Base-by-base conservation (phyloP, 2,797 vertebrate genomes). In the Sebastes cheni region DNA sequence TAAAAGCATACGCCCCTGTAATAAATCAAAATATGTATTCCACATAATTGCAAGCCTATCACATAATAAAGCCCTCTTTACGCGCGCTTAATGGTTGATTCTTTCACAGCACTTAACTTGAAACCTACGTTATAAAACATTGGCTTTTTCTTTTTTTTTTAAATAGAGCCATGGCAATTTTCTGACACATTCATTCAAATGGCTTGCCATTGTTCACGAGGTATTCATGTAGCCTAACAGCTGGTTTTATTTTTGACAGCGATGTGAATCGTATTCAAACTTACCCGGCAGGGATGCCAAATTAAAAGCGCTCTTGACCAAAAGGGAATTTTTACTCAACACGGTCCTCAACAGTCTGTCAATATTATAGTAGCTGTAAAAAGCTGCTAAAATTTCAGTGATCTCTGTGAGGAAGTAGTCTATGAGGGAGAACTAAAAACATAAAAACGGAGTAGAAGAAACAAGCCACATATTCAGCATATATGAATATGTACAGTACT, bases 211-310 rank as follows among this genome's bases (percentile, higher is more conserved):
- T 92, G 85, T 92, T 90, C 80, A 18, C 56, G 58, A 80, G 64
- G 62, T 75, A 85, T 86, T 92, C 79, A 83, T 73, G 73, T 60
- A 77, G 76, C 80, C 69, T 72, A 73, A 86, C 80, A 75, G 88
- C 80, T 76, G 68, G 73, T 83, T 85, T 87, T 60, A 87, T 81
- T 91, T 91, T 79, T 90, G 90, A 93, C 90, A 90, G 78, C 80
- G 18, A 83, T 81, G 55, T 90, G 89, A 92, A 84, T 80, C 61
- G 66, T 86, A 72, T 91, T 93, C 78, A 89, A 90, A 90, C 82
- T 65, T 79, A 81, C 85, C 60, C 89, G 1, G 88, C 82, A 62
- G 90, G 88, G 88, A 75, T 72, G 83, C 79, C 74, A 82, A 84
- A 87, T 91, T 84, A 90, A 86, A 89, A 89, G 10, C 42, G 39